phyloP scores from a whole-genome alignment of 2,797 vertebrate genomes.

The Crenichthys baileyi region DNA sequence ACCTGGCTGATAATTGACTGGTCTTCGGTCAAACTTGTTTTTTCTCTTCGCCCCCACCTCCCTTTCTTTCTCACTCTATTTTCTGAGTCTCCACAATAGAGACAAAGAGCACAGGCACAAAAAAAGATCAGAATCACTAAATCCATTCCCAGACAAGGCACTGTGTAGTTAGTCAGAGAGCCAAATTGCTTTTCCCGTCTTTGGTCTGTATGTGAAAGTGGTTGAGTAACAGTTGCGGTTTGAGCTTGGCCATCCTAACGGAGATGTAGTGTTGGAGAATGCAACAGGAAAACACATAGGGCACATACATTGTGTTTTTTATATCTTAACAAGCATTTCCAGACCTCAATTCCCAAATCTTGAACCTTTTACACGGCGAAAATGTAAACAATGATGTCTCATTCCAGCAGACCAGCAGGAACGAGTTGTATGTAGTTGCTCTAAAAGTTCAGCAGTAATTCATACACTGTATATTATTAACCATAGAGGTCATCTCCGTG shows the following conservation, averaged over 20 bases:
- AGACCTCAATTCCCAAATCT: slow-evolving; percentile 53
- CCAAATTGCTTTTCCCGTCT: slow-evolving; percentile 77
- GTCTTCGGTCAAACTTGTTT: slow-evolving; percentile 82
- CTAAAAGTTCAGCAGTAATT: background rate
- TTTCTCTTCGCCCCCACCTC: background rate
- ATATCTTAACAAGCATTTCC: slow-evolving; percentile 45
- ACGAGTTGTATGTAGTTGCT: background rate
- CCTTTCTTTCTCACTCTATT: slow-evolving; percentile 56
- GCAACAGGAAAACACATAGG: slow-evolving; percentile 51
- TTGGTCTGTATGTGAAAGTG: slow-evolving; percentile 69
- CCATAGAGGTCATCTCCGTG: background rate
- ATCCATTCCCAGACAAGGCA: slow-evolving; percentile 76
- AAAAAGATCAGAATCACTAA: slow-evolving; percentile 81
- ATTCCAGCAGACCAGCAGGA: slow-evolving; percentile 18
- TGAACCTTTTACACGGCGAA: slow-evolving; percentile 33
- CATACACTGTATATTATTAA: background rate
- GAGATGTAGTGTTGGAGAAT: slow-evolving; percentile 54
- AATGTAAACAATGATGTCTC: slow-evolving; percentile 31
- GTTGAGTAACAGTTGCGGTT: slow-evolving; percentile 60
- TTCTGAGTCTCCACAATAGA: slow-evolving; percentile 80
- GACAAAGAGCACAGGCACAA: slow-evolving; percentile 77
- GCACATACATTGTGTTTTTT: slow-evolving; percentile 61
- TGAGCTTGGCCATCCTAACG: slow-evolving; percentile 60
- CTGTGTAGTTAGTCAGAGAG: slow-evolving; percentile 72
- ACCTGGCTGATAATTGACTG: slow-evolving; percentile 86